Conservation (phyloP, 2,888 invertebrate genomes). For the Campoplex nolae region DNA sequence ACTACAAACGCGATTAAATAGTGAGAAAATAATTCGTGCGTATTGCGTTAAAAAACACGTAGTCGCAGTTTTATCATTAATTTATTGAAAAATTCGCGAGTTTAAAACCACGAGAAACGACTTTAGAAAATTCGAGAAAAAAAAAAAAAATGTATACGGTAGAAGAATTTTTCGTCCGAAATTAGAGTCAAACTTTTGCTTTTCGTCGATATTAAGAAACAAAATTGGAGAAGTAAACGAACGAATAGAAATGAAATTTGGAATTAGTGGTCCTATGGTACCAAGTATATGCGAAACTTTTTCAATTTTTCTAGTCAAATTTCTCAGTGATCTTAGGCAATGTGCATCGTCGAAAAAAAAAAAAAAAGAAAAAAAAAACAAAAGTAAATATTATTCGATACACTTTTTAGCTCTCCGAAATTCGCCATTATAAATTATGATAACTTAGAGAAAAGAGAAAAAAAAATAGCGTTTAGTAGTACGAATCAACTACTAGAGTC, state of each 20-base stretch:
- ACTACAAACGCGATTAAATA: conserved; percentile 64
- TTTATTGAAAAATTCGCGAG: conserved; percentile 3
- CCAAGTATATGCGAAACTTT: conserved; percentile 20
- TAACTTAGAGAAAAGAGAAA: not conserved
- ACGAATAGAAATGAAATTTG: conserved; percentile 12
- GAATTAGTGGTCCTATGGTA: conserved; percentile 29
- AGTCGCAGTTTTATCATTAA: conserved; percentile 46
- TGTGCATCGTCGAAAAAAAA: conserved; percentile 41
- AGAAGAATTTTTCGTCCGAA: conserved; percentile 49
- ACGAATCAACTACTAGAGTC: conserved; percentile 74
- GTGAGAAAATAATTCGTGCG: conserved; percentile 56
- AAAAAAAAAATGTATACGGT: conserved; percentile 45
- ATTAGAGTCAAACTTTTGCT: conserved; percentile 48
- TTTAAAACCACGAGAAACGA: conserved; percentile 43
- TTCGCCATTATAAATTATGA: conserved; percentile 44
- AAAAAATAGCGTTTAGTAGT: conserved; percentile 72
- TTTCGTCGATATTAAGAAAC: not conserved
- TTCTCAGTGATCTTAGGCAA: conserved; percentile 58
- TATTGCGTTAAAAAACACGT: conserved; percentile 27
- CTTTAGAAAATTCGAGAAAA: conserved; percentile 11
- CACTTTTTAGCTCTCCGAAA: conserved; percentile 45
- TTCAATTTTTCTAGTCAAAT: conserved; percentile 35
- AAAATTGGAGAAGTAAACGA: conserved; percentile 31
- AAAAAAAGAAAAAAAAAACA: not conserved
- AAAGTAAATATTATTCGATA: conserved; percentile 30